Base-by-base conservation (phyloP, 2,888 invertebrate species). In the Archips xylosteana region DNA sequence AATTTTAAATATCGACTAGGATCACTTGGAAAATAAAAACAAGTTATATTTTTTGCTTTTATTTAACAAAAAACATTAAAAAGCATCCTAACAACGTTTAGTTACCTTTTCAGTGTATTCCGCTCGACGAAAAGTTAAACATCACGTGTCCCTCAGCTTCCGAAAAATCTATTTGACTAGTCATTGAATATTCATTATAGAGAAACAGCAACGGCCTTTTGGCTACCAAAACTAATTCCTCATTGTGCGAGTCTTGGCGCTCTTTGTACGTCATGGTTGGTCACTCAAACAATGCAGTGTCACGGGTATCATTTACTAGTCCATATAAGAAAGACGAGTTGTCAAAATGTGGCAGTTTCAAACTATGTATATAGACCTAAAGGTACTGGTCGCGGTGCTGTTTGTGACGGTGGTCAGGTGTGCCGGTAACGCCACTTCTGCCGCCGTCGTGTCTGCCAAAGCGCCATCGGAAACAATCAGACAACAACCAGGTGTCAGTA, bases 351-450 rank as follows among this genome's bases (percentile, higher is more conserved):
- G 42, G 13, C 64, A 70, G 74, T 74, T 32, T 51, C 49, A 9
- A 54, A 51, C 34, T 54, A 73, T 74, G 69, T 65, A 65, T 64
- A 64, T 74, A 65, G 70, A 70, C 71, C 75, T 81, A 36, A 77
- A 77, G 61, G 49, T 74, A 6, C 34, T 81, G 45, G 71, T 76
- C 12, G 64, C 82, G 49, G 59, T 80, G 47, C 63, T 81, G 36
- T 34, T 73, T 15, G 60, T 75, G 34, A 61, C 78, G n/a, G 74
- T 77, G 12, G 79, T 78, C 39, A 68, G 75, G 63, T 76, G 80
- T 67, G 78, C 80, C n/a, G 78, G 80, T 34, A 79, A 82, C 74
- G 75, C 76, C 45, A 78, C 79, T 9, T 78, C 83, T 13, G 78
- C 79, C 5, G 72, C 69, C 4, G 61, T 70, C 42, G 70, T 76